These are phyloP conservation scores for Plutella xylostella DNA, from an alignment of 2,888 invertebrate species.

Conservation along the genomic window DNA sequence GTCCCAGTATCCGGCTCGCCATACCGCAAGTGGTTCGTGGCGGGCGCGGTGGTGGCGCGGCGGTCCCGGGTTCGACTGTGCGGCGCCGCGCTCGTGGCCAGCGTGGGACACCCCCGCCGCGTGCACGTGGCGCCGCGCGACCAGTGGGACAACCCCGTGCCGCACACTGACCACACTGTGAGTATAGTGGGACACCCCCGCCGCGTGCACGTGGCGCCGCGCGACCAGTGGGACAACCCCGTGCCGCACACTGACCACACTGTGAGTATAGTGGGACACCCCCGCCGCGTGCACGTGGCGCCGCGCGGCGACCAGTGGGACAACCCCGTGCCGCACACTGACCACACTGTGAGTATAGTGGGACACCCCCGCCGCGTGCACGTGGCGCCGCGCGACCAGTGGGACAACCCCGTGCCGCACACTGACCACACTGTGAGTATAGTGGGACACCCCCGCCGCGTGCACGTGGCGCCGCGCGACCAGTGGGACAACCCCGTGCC, in stretches of 20 bases:
- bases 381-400: slow-evolving; percentile 92
- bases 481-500: slow-evolving; percentile 81
- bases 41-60: slow-evolving; percentile 86
- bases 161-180: slow-evolving; percentile 2
- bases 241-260: slow-evolving; percentile 23
- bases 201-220: slow-evolving; percentile 91
- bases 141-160: slow-evolving; percentile 82
- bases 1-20: slow-evolving; percentile 89
- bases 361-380: no score
- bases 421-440: no score
- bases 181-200: no score
- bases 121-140: slow-evolving; percentile 92
- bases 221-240: slow-evolving; percentile 89
- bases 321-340: no score
- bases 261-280: no score
- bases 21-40: slow-evolving; percentile 83
- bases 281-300: no score
- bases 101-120: slow-evolving; percentile 77
- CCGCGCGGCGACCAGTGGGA: no score
- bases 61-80: slow-evolving; percentile 82
- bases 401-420: slow-evolving; percentile 74
- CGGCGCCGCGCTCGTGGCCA: slow-evolving; percentile 85
- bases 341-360: no score
- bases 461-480: slow-evolving; percentile 92
- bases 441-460: no score